phyloP scores from a whole-genome alignment of 2,888 invertebrate genomes.

The Lasioglossum villosulum region DNA sequence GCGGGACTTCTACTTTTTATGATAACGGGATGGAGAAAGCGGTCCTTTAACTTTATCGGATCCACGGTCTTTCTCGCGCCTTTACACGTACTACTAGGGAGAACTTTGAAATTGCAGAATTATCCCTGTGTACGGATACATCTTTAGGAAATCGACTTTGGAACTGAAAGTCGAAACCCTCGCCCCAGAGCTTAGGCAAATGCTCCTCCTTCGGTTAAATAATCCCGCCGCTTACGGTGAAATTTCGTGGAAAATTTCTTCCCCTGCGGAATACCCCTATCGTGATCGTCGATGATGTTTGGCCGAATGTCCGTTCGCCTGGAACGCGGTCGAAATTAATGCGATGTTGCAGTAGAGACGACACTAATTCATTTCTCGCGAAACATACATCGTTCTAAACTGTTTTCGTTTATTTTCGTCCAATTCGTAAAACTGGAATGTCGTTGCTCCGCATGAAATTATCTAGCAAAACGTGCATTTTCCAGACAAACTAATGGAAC shows the following conservation, averaged over 20 bases:
- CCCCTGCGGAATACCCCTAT: neutral
- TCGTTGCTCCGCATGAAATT: too few species aligned
- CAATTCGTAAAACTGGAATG: too few species aligned
- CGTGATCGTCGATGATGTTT: neutral
- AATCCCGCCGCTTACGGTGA: constrained; percentile 35
- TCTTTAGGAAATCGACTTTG: constrained; percentile 62
- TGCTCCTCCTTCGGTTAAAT: constrained; percentile 42
- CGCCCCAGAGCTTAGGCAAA: constrained; percentile 48
- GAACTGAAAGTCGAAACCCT: constrained; percentile 52
- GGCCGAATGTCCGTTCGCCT: neutral
- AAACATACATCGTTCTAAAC: too few species aligned
- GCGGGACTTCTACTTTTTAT: constrained; percentile 57
- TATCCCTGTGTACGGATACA: constrained; percentile 54
- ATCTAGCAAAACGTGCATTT: too few species aligned
- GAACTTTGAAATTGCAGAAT: constrained; percentile 67
- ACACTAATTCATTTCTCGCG: neutral
- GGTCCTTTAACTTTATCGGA: constrained; percentile 57
- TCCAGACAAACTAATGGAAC: too few species aligned
- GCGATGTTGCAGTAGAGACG: neutral
- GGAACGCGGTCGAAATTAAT: too few species aligned
- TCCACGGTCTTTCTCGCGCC: constrained; percentile 55
- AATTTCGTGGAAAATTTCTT: constrained; percentile 37
- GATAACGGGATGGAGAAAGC: constrained; percentile 57
- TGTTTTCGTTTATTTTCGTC: too few species aligned
- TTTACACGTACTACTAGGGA: constrained; percentile 57